Base-by-base conservation (phyloP, 1,140 invertebrate species). In the Hydropsyche tenuis region DNA sequence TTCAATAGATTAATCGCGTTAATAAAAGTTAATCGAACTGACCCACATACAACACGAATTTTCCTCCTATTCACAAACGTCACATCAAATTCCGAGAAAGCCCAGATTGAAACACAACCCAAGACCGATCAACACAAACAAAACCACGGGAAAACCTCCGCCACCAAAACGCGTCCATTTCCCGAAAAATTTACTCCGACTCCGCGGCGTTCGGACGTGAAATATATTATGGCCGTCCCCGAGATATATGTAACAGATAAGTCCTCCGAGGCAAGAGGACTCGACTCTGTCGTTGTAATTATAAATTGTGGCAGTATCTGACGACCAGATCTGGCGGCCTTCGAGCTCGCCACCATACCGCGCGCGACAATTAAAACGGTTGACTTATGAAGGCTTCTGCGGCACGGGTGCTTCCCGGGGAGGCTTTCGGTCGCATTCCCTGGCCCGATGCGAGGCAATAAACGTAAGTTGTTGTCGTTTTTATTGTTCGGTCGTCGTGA, bases 221-320 rank as follows among this genome's bases (percentile, higher is more conserved):
- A 74, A 77, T 77, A 77, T 77, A 77, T 77, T 77, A 72, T 77
- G 62, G 75, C 53, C 18, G n/a, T 16, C 42, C 14, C 0, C 46
- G 27, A 74, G 75, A 77, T 77, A 77, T 77, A 77, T 77, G 75
- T 77, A 77, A 72, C 75, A 77, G 75, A 77, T 77, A 77, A 73
- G 25, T 37, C 30, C 30, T 37, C 23, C 4, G 63, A 20, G 30
- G 56, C 11, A 22, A 22, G 63, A 69, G 63, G 63, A 71, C 74
- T 37, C 16, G 56, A 25, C 56, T 60, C 56, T 27, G 20, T 70
- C 46, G 63, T 56, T 65, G 75, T 74, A 77, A 77, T 77, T 77
- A 77, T 77, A 77, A 77, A 77, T 77, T 77, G 75, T 77, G 48
- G 53, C 56, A 68, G 48, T 74, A 77, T 77, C 75, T 64, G 72